phyloP scores from a whole-genome alignment of 1,140 invertebrate species.

The Drosophila trapezifrons region DNA sequence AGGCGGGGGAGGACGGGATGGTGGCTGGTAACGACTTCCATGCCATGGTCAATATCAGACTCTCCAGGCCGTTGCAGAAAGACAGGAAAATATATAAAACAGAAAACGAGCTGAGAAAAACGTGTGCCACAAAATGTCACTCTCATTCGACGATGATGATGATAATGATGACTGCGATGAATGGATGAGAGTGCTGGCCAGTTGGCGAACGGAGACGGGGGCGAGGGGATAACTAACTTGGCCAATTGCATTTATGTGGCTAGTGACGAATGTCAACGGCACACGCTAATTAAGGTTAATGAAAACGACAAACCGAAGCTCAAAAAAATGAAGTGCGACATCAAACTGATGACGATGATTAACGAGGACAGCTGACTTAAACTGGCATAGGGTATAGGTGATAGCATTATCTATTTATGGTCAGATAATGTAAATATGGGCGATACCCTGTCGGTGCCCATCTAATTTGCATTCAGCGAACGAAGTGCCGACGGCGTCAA shows the following conservation, averaged over 20 bases:
- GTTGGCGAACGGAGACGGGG: background rate
- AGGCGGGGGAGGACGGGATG: slow-evolving; percentile 5
- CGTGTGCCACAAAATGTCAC: slow-evolving; percentile 74
- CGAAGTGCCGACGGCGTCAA: background rate
- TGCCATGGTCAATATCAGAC: slow-evolving; percentile 39
- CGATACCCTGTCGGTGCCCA: background rate
- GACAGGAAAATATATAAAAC: slow-evolving; percentile 19
- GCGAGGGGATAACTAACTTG: slow-evolving; percentile 12
- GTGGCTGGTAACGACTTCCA: slow-evolving; percentile 23
- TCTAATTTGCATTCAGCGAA: slow-evolving; percentile 8
- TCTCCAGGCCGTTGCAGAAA: slow-evolving; percentile 1
- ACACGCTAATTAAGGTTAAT: slow-evolving; percentile 78
- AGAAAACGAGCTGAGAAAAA: slow-evolving; percentile 42
- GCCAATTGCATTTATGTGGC: slow-evolving; percentile 38
- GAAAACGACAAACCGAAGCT: slow-evolving; percentile 62
- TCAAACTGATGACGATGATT: slow-evolving; percentile 49
- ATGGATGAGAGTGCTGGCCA: background rate
- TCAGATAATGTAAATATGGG: slow-evolving; percentile 6
- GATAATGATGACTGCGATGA: slow-evolving; percentile 11
- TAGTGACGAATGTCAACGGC: slow-evolving; percentile 61
- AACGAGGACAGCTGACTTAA: slow-evolving; percentile 61
- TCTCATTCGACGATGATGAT: slow-evolving; percentile 53
- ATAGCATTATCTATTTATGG: slow-evolving; percentile 2
- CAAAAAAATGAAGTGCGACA: slow-evolving; percentile 41
- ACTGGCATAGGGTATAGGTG: background rate